Evolutionary conservation across 1,140 invertebrate genomes (phyloP), one percentile per base, ranked within the genome.

Genomic region (Oscheius sp.): DNA sequence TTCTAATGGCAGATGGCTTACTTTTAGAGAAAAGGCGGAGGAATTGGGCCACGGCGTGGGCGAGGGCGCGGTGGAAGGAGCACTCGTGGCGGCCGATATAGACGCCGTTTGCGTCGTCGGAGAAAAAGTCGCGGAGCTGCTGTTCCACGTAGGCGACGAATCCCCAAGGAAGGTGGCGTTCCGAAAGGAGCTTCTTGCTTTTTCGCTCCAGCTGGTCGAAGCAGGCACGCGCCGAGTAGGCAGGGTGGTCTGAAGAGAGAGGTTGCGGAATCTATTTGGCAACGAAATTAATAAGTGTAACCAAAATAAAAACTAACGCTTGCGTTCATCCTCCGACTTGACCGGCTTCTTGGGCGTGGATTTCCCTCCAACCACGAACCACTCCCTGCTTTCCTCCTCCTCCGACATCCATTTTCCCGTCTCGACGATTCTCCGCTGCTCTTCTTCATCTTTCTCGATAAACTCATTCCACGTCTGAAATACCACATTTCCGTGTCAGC

Each of bases 391-490:
- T 7, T 62, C 13, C 26, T 64, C 1, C 4, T 79, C 77, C 4
- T 77, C 15, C 7, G 18, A 45, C 52, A 34, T 72, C 42, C 34
- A 42, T 23, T 45, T 23, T 18, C 36, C 23, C 28, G 36, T 64
- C 18, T 77, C 68, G 38, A 81, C 66, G 34, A 83, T 71, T 20
- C 59, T 52, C 15, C 45, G 38, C 62, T 83, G 81, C 49, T 81
- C 82, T 32, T 34, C 68, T 65, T 84, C 82, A n/a, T 78, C 74
- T 42, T 75, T 74, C 18, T 74, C 77, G 49, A 84, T 78, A 58
- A 83, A 84, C 18, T 83, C 73, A 45, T 83, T 83, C 82, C 82
- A 83, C 29, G 69, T 55, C 79, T 71, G 32, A 36, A 69, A 59
- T 32, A 0, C 0, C 0, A 15, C 13, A 64, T 2, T n/a, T n/a